phyloP scores from a whole-genome alignment of 2,797 vertebrate genomes.

The Helicolenus hilgendorfi region DNA sequence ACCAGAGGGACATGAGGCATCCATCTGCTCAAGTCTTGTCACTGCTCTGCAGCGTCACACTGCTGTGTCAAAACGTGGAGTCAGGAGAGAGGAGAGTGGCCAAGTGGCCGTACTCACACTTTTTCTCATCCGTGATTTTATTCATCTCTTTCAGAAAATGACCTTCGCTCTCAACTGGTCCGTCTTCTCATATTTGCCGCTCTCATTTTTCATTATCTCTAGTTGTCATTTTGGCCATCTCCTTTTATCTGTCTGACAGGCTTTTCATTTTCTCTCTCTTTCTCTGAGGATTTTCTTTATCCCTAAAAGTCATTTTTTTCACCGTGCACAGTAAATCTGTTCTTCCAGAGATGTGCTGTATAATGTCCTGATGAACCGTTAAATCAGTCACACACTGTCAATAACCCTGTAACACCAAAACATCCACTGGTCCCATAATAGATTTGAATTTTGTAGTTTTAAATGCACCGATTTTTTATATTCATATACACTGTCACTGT shows the following conservation, averaged over 20 bases:
- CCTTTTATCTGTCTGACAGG: slow-evolving; percentile 57
- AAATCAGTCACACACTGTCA: neutral
- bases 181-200: slow-evolving; percentile 35
- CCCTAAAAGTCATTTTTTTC: slow-evolving; percentile 33
- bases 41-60: slow-evolving; percentile 18
- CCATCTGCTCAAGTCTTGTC: slow-evolving; percentile 41
- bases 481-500: neutral
- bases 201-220: slow-evolving; percentile 64
- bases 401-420: neutral
- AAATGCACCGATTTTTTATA: neutral
- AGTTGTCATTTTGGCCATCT: slow-evolving; percentile 59
- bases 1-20: slow-evolving; percentile 18
- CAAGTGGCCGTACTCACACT: slow-evolving; percentile 1
- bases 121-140: slow-evolving; percentile 31
- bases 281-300: slow-evolving; percentile 64
- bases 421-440: neutral
- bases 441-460: neutral
- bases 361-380: slow-evolving; percentile 15
- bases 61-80: slow-evolving; percentile 28
- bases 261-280: slow-evolving; percentile 65
- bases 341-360: slow-evolving; percentile 37
- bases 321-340: slow-evolving; percentile 49
- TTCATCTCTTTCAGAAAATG: slow-evolving; percentile 51
- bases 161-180: slow-evolving; percentile 45
- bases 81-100: slow-evolving; percentile 9